Percentiles rank a stretch among this genome's conserved stretches.
Evolutionary conservation across 2,113 vertebrate species (phyloP).

Genomic region (human): GRCh38 chr12:27154501-27155000

Average conservation of each 20-base stretch:
- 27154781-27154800: background rate
- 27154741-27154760: background rate
- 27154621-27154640: background rate
- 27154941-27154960: background rate
- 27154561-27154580: background rate
- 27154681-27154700: background rate
- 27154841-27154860: background rate
- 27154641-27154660: background rate
- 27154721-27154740: background rate
- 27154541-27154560: background rate
- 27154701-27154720: background rate
- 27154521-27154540: constrained; percentile 4
- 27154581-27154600: background rate
- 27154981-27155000: background rate
- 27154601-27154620: background rate
- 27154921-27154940: background rate
- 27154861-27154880: background rate
- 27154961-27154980: background rate
- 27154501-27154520: background rate
- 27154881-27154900: background rate
- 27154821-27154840: background rate
- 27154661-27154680: background rate
- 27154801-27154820: background rate
- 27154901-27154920: background rate
- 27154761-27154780: background rate